These are phyloP conservation scores for Archaeoteleia sp. DNA, from an alignment of 2,888 invertebrate species.

Conservation along the genomic window DNA sequence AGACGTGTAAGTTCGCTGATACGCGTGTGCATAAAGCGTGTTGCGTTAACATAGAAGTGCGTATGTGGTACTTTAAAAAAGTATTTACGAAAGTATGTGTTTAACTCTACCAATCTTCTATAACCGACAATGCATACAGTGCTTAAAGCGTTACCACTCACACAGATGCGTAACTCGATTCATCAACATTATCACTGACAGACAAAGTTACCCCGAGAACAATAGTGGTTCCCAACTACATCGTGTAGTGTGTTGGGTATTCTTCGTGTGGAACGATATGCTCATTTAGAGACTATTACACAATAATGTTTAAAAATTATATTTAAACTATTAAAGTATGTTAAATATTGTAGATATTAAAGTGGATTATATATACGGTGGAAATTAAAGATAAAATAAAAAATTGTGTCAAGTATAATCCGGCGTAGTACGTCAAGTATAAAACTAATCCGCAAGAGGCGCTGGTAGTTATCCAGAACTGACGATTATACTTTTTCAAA, in stretches of 20 bases:
- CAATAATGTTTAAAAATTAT: no score
- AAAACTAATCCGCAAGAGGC: no score
- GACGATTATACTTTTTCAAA: no score
- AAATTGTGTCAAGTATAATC: no score
- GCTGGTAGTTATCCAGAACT: no score
- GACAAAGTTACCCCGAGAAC: slow-evolving; percentile 60
- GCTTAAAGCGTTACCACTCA: slow-evolving; percentile 48
- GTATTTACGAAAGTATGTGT: slow-evolving; percentile 48
- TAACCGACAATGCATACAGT: slow-evolving; percentile 43
- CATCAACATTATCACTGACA: slow-evolving; percentile 71
- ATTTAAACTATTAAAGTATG: no score
- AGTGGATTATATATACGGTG: no score
- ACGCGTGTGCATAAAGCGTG: slow-evolving; percentile 46
- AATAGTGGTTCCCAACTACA: slow-evolving; percentile 59
- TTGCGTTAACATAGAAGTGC: slow-evolving; percentile 49
- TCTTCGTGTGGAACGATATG: slow-evolving; percentile 8
- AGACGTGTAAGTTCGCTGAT: slow-evolving; percentile 46
- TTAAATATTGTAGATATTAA: no score
- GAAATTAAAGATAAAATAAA: no score
- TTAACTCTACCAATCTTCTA: slow-evolving; percentile 44
- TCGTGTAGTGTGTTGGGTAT: slow-evolving; percentile 27
- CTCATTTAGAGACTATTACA: slow-evolving; percentile 3
- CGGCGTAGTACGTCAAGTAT: no score
- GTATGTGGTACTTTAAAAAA: slow-evolving; percentile 45
- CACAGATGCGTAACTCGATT: slow-evolving; percentile 62